phyloP scores from a whole-genome alignment of 2,888 invertebrate genomes.

The Spodoptera littoralis region DNA sequence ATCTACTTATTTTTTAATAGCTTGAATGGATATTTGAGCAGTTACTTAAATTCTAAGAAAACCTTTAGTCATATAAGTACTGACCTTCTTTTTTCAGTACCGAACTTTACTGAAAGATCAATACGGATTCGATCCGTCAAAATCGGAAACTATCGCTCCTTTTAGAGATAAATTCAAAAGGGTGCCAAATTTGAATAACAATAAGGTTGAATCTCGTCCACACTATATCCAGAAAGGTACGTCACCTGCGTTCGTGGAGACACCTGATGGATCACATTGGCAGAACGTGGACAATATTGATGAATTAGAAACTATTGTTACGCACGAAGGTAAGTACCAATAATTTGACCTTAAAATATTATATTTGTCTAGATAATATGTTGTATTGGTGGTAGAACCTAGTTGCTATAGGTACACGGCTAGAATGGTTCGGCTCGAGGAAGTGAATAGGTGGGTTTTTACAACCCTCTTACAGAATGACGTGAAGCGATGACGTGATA shows the following conservation, averaged over 20 bases:
- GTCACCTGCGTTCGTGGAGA: conserved; percentile 35
- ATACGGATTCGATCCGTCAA: conserved; percentile 59
- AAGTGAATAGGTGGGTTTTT: too few relatives aligned
- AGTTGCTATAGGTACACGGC: too few relatives aligned
- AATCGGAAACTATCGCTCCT: conserved; percentile 58
- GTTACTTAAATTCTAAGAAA: too few relatives aligned
- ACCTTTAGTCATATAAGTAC: too few relatives aligned
- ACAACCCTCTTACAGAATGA: too few relatives aligned
- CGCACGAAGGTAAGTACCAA: conserved; percentile 20
- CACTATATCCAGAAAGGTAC: conserved; percentile 49
- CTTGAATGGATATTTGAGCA: too few relatives aligned
- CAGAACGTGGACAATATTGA: conserved; percentile 67
- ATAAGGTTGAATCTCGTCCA: conserved; percentile 64
- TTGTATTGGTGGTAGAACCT: too few relatives aligned
- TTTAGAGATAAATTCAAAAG: conserved; percentile 57
- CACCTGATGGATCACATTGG: conserved; percentile 63
- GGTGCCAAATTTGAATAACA: conserved; percentile 45
- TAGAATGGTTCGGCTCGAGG: too few relatives aligned
- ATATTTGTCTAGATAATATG: too few relatives aligned
- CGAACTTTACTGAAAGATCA: conserved; percentile 58
- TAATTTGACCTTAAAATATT: too few relatives aligned
- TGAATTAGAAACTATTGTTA: conserved; percentile 61
- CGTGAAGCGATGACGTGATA: too few relatives aligned
- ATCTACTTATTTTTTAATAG: too few relatives aligned
- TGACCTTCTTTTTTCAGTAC: conserved; percentile 56